Percentiles rank a stretch among this genome's conserved stretches.
phyloP scores from a whole-genome alignment of 2,888 invertebrate species.

The Drosophila tanythrix region DNA sequence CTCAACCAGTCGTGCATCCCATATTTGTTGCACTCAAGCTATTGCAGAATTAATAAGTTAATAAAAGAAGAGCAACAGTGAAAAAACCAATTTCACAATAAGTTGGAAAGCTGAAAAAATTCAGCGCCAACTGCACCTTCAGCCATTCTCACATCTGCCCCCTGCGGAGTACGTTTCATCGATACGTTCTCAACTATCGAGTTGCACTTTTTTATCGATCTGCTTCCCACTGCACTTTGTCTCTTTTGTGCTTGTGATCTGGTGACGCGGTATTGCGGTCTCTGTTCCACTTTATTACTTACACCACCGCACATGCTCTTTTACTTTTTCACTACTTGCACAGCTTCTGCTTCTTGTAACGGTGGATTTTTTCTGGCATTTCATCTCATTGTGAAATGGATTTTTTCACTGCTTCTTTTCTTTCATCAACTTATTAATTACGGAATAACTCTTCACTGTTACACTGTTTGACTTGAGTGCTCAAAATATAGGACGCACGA shows the following conservation, averaged over 20 bases:
- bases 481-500: no score
- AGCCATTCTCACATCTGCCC: neutral
- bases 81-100: no score
- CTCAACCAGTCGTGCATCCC: no score
- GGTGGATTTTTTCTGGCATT: neutral
- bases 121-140: neutral
- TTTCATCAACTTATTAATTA: neutral
- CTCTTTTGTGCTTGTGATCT: neutral
- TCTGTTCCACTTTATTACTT: neutral
- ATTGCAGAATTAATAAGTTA: no score
- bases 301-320: neutral
- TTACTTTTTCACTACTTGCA: neutral
- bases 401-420: neutral
- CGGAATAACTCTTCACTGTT: no score
- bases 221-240: neutral
- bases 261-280: neutral
- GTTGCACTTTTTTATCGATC: neutral
- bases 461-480: no score
- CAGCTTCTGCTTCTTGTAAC: neutral
- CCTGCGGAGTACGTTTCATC: neutral
- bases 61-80: no score
- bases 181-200: neutral
- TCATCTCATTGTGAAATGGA: no score
- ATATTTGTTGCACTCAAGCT: no score
- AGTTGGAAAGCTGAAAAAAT: no score